phyloP scores from a whole-genome alignment of 2,888 invertebrate genomes.

The Argyresthia albistria region DNA sequence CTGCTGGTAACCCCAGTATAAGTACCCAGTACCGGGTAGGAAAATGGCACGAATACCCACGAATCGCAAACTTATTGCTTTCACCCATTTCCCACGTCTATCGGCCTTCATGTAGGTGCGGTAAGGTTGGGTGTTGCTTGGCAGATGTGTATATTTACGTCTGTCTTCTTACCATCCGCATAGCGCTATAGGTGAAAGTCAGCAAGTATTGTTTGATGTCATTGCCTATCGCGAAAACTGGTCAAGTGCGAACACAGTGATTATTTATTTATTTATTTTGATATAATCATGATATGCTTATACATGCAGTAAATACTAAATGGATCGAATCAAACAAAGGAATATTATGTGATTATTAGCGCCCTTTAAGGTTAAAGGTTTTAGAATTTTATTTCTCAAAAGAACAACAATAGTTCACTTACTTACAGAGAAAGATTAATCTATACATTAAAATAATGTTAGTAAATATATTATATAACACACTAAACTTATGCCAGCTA shows the following conservation, averaged over 20 bases:
- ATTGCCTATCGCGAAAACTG: not conserved
- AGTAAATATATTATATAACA: too few relatives aligned
- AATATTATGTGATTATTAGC: too few relatives aligned
- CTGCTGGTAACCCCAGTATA: too few relatives aligned
- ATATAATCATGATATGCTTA: too few relatives aligned
- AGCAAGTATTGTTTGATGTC: slow-evolving; percentile 1
- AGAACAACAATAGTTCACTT: too few relatives aligned
- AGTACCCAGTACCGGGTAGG: not conserved
- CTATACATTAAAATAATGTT: too few relatives aligned
- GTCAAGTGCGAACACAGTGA: not conserved
- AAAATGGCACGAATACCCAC: slow-evolving; percentile 1
- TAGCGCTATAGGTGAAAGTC: slow-evolving; percentile 1
- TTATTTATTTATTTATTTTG: not conserved
- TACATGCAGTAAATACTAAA: too few relatives aligned
- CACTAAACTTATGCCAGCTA: too few relatives aligned
- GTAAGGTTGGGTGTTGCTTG: not conserved
- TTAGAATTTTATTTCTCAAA: too few relatives aligned
- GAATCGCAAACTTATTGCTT: not conserved
- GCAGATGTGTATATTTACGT: not conserved
- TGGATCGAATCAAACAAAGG: too few relatives aligned
- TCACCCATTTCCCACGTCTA: not conserved
- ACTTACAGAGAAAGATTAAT: too few relatives aligned
- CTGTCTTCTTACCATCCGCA: not conserved
- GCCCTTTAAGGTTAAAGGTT: too few relatives aligned
- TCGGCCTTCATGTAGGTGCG: not conserved